A percentile compares a stretch with the other conserved stretches of the same genome.
These are phyloP conservation scores for Herpetotheres cachinnans DNA, from an alignment of 2,113 vertebrate genomes.

Conservation along the genomic window DNA sequence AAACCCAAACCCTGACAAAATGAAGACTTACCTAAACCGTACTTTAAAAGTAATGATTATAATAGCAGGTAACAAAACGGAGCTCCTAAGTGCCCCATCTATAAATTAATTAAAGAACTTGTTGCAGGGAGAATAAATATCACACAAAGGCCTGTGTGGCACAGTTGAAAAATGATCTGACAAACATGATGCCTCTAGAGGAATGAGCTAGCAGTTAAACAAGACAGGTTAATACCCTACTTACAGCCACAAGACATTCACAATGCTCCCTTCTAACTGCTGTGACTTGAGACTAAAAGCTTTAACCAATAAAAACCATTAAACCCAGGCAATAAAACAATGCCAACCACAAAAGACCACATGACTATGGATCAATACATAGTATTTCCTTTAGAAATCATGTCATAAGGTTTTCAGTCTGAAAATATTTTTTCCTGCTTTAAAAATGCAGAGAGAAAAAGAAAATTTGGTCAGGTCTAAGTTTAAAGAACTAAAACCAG, in stretches of 20 bases:
- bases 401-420: neutral
- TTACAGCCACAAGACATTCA: slow-evolving; percentile 34
- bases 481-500: neutral
- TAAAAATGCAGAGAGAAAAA: neutral
- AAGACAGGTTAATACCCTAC: slow-evolving; percentile 64
- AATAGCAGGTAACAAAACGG: neutral
- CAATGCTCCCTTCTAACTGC: neutral
- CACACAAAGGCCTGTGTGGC: neutral
- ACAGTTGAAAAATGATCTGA: slow-evolving; percentile 71
- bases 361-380: neutral
- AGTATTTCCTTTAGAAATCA: slow-evolving; percentile 17
- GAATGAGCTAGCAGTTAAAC: slow-evolving; percentile 50
- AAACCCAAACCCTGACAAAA: neutral
- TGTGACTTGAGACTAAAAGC: slow-evolving; percentile 51
- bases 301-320: slow-evolving; percentile 57
- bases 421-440: neutral
- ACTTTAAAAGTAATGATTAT: neutral
- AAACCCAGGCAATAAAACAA: slow-evolving; percentile 52
- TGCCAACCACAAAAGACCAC: neutral
- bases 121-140: slow-evolving; percentile 49
- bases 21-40: neutral
- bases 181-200: slow-evolving; percentile 67
- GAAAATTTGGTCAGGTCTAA: neutral
- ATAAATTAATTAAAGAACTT: slow-evolving; percentile 36
- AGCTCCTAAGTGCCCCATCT: neutral